Evolutionary conservation across 1,140 invertebrate species (phyloP), one percentile per base, ranked within the genome.

Genomic region (Drosophila quadrilineata): DNA sequence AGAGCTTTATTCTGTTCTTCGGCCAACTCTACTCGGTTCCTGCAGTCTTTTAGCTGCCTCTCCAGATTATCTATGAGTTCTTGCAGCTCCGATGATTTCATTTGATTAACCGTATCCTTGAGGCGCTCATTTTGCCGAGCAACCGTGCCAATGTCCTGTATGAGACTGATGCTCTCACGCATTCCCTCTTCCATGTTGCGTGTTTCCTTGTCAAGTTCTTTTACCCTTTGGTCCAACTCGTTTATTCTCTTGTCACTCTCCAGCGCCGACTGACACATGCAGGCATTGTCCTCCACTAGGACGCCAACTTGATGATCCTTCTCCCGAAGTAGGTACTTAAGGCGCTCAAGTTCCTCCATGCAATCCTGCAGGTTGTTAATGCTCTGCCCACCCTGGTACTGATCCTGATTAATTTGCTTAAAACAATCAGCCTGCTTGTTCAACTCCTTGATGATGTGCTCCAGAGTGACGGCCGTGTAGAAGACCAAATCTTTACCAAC

Each of bases 401-500:
- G 56, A 3, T 58, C 28, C 10, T 49, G 24, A n/a, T 35, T 77
- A 19, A 79, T 70, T 58, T 70, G 33, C 6, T 58, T 65, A 4
- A 77, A 79, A n/a, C 69, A 73, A 14, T 79, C 69, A 0, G 41
- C 54, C 8, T 79, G 75, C n/a, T 79, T 77, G 16, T 12, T 31
- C 22, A 87, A 12, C 33, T 87, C 84, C 6, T 68, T 72, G 40
- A 70, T 75, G 4, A 86, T 86, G 26, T 86, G 77, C 3, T 77
- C 69, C 12, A 87, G 38, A 0, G 84, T 87, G 3, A 66, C 80
- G 2, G 63, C 59, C 2, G 84, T 82, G 8, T 75, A 86, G 31
- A 87, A 69, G 0, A 82, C 66, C 16, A 87, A 46, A 10, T 87
- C 76, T 19, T 82, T 76, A 3, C 71, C 71, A 21, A 84, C 36